Conservation (phyloP, 2,888 invertebrate species). For the Athalia rosae region DNA sequence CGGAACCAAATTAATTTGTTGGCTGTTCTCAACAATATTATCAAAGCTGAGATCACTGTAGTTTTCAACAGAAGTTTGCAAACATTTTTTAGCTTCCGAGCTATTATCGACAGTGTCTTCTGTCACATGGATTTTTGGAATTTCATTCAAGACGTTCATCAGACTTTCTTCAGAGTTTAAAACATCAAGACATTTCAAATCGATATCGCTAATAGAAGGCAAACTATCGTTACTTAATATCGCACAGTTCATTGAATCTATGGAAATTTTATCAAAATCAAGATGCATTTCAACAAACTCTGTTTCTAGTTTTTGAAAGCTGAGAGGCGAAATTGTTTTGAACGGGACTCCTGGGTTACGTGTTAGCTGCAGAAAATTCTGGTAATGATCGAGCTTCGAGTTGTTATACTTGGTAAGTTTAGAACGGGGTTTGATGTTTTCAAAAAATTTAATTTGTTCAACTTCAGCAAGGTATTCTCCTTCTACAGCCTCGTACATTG, state of each 20-base stretch:
- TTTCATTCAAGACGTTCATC: not conserved
- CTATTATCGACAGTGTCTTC: not conserved
- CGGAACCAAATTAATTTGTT: not conserved
- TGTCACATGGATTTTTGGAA: not conserved
- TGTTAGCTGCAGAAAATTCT: conserved; percentile 37
- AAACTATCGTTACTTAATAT: conserved; percentile 11
- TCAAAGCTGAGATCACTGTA: not conserved
- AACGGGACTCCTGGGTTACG: not conserved
- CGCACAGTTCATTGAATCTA: not conserved
- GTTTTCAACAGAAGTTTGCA: not conserved
- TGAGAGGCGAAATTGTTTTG: not conserved
- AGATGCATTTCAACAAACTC: not conserved
- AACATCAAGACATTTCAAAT: conserved; percentile 9
- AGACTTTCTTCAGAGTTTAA: conserved; percentile 21
- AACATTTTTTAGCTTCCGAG: not conserved
- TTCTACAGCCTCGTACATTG: conserved; percentile 26
- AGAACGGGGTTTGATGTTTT: conserved; percentile 52
- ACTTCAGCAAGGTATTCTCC: conserved; percentile 27
- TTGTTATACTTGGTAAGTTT: conserved; percentile 56
- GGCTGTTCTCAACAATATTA: not conserved
- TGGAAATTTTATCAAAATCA: not conserved
- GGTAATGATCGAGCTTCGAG: conserved; percentile 43
- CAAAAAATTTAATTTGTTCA: conserved; percentile 8
- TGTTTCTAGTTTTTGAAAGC: not conserved
- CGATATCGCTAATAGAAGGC: conserved; percentile 29